Evolutionary conservation across 2,888 invertebrate species (phyloP), one percentile per base, ranked within the genome.

Genomic region (Leptinotarsa rubiginosa): DNA sequence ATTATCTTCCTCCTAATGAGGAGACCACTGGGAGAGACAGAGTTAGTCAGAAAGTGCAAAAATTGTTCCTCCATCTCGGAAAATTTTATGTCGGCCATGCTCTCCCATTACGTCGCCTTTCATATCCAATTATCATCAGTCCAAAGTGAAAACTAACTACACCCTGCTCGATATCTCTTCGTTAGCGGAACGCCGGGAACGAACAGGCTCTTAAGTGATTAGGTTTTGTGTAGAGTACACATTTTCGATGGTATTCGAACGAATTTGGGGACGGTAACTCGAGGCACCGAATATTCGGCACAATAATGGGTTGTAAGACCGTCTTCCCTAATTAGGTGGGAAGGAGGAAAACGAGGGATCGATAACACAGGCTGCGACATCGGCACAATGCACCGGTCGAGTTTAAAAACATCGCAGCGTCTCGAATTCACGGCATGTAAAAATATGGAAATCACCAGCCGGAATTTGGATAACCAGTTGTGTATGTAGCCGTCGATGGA

Each of bases 331-430:
- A 72, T 72, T 73, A 69, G 56, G 54, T 10, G 62, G 71, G 72
- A 72, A 76, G 59, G 75, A 76, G 76, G 75, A 75, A 65, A 68
- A 56, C 52, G 31, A 52, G 66, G 78, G 81, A 82, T 83, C 83
- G 78, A 83, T 83, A 83, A 80, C 80, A 80, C 74, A 74, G 81
- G 76, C 75, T 72, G 82, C 81, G 83, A 83, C 82, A 83, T 84
- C 83, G 83, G 81, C 82, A 83, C 81, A 81, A 82, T 82, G 82
- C 83, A 83, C 80, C 77, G 82, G 79, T 83, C 78, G 81, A 77
- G 78, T 82, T 82, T 82, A 81, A 56, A 56, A 12, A 56, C 56
- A 18, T 7, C 20, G 20, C 10, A 62, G 62, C 10, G 41, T 16
- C 41, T 62, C 18, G 1, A 7, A 25, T 62, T n/a, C 41, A 41